Base-by-base conservation (phyloP, 2,113 vertebrate genomes). In the Actenoides lindsayi region DNA sequence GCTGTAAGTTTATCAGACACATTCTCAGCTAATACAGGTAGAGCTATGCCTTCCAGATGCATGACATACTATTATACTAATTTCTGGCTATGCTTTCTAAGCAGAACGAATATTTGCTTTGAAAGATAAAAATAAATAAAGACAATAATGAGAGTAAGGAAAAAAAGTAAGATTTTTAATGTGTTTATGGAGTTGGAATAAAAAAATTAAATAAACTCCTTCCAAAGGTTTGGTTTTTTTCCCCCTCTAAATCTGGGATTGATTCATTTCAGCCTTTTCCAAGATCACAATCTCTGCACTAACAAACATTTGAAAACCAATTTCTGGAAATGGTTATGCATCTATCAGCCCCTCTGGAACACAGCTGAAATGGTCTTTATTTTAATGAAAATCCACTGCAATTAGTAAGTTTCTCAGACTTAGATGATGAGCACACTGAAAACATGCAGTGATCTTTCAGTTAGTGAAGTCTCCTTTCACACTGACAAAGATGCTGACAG, bases 341-440 rank as follows among this genome's bases (percentile, higher is more conserved):
- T 88, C 68, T 96, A 92, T 84, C 90, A 82, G 16, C 10, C 35
- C 82, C 83, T 90, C 88, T 69, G 35, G 84, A 87, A 70, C 74
- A 64, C 57, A 69, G 90, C 48, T 94, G 77, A 91, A 96, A 91
- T 80, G 82, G 13, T 39, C 39, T 17, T 48, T 28, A 39, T 83
- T 91, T 86, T 69, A 79, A 69, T 50, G 60, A 74, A 82, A 82
- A 48, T 28, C 48, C 73, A 31, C 35, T 63, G 33, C 91, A 95
- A 81, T 59, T 82, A 93, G 92, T 88, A 90, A 95, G 20, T 63
- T 71, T 90, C 91, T 96, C 73, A 94, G 83, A 76, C 31, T 90
- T 83, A 93, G 77, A 94, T 53, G 53, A 53, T 78, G 57, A 79
- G 64, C 14, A 3, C 62, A 62, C 39, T 88, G 96, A 95, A 96